These are phyloP conservation scores for Dryadula phaetusa DNA, from an alignment of 2,888 invertebrate genomes.

Conservation along the genomic window DNA sequence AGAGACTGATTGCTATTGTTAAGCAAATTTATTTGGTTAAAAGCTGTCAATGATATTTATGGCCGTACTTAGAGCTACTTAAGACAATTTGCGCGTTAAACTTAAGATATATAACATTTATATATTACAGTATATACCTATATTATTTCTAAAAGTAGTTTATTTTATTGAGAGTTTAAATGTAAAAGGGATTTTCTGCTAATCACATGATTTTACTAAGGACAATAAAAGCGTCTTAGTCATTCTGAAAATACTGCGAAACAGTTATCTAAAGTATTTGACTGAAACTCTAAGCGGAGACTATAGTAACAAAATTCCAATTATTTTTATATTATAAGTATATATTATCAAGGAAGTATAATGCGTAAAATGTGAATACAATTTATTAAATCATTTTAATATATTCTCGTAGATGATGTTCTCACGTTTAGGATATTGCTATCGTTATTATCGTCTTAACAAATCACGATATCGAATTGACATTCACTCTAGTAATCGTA, in stretches of 20 bases:
- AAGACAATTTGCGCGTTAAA: slow-evolving; percentile 17
- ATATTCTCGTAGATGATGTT: neutral
- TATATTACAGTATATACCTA: neutral
- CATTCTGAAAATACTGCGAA: neutral
- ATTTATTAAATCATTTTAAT: neutral
- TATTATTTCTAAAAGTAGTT: neutral
- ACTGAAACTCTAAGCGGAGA: too few species aligned
- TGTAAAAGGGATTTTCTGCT: neutral
- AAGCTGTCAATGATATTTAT: slow-evolving; percentile 45
- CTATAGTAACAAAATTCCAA: too few species aligned
- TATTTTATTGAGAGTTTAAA: neutral
- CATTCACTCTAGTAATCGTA: neutral
- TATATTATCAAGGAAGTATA: too few species aligned
- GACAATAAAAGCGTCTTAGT: neutral
- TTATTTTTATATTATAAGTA: too few species aligned
- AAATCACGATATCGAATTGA: slow-evolving; percentile 2
- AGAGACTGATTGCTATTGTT: slow-evolving; percentile 53
- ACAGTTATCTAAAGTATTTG: neutral
- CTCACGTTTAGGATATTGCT: slow-evolving; percentile 10
- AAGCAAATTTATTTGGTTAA: slow-evolving; percentile 47
- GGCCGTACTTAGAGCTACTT: slow-evolving; percentile 27
- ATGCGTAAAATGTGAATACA: neutral
- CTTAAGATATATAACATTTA: neutral
- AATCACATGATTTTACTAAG: neutral
- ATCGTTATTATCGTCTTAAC: slow-evolving; percentile 10